Conservation (phyloP, 2,797 vertebrate genomes). For the Semaprochilodus insignis region DNA sequence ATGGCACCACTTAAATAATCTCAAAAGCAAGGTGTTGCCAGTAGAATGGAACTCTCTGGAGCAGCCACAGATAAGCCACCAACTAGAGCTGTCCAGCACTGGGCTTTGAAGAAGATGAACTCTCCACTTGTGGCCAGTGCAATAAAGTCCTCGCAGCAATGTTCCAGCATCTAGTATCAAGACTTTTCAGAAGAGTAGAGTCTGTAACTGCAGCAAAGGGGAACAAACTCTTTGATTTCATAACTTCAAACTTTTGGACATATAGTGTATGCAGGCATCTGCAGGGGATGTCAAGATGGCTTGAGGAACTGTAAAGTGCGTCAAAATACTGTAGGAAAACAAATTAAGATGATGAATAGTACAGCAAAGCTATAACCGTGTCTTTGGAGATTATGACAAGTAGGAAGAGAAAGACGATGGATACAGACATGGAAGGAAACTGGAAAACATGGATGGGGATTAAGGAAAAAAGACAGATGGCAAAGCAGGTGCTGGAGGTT, state of each 20-base stretch:
- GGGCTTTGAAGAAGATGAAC: too few relatives aligned
- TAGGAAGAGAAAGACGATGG: slow-evolving; percentile 65
- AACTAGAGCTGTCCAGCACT: too few relatives aligned
- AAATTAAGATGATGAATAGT: slow-evolving; percentile 60
- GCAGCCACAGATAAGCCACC: background rate
- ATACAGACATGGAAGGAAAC: slow-evolving; percentile 59
- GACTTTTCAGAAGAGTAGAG: background rate
- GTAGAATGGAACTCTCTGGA: background rate
- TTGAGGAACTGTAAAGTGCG: slow-evolving; percentile 23
- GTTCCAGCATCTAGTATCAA: background rate
- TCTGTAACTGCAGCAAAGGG: background rate
- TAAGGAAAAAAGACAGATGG: slow-evolving; percentile 58
- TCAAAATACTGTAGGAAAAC: slow-evolving; percentile 14
- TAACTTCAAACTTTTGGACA: background rate
- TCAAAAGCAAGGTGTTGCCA: background rate
- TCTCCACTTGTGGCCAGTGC: too few relatives aligned
- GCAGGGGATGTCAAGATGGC: slow-evolving; percentile 6
- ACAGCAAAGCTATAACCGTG: slow-evolving; percentile 6
- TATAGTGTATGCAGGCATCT: background rate
- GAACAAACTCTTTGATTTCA: background rate
- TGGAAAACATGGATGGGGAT: slow-evolving; percentile 56
- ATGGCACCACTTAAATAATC: background rate
- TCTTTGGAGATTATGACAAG: slow-evolving; percentile 48
- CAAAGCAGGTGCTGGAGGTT: slow-evolving; percentile 19
- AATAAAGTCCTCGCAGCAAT: background rate